phyloP scores from a whole-genome alignment of 92 coral and sea anemone genomes.

The Scolanthus callimorphus region DNA sequence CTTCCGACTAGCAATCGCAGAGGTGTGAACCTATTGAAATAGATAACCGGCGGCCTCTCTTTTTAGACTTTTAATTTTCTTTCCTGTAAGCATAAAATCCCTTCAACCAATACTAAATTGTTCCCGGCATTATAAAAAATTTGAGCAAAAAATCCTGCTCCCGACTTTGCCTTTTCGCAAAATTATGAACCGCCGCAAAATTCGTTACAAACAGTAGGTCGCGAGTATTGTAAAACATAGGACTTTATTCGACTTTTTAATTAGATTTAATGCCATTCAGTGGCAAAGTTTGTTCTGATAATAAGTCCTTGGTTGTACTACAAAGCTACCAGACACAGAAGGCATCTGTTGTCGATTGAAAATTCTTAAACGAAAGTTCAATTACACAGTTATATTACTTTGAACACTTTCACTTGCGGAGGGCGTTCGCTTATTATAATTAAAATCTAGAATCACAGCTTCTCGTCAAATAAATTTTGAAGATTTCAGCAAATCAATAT shows the following conservation, averaged over 20 bases:
- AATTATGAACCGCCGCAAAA: no score
- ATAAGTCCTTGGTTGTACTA: neutral
- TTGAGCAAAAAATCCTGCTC: no score
- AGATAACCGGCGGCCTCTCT: neutral
- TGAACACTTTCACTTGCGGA: no score
- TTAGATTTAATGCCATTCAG: neutral
- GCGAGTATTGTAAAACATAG: no score
- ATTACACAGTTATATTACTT: no score
- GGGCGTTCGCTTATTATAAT: neutral
- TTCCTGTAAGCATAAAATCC: neutral
- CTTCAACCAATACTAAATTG: neutral
- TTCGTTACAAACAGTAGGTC: no score
- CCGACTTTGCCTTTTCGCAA: no score
- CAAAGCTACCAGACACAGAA: neutral
- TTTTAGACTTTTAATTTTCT: neutral
- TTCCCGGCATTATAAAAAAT: no score
- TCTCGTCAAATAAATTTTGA: constrained; percentile 17
- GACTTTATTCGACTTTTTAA: neutral
- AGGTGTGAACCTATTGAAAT: constrained; percentile 5
- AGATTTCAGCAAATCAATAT: constrained; percentile 25
- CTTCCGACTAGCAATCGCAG: neutral
- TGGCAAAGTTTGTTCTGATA: neutral
- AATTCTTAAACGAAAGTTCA: no score
- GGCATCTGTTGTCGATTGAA: neutral
- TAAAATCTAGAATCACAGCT: constrained; percentile 26